phyloP scores from a whole-genome alignment of 2,797 vertebrate genomes.

The Phylloscopus collybita region DNA sequence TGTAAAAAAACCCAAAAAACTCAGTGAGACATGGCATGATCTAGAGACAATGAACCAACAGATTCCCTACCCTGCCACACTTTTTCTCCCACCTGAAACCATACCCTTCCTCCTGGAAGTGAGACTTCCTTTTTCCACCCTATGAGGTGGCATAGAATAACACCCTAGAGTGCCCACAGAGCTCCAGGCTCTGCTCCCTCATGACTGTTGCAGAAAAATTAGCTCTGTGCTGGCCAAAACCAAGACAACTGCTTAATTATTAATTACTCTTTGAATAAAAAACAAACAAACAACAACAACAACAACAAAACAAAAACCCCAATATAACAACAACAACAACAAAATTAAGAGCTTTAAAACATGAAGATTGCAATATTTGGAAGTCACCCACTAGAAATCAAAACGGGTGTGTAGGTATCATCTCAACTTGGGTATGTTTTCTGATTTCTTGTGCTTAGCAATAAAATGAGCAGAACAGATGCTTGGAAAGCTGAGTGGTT shows the following conservation, averaged over 20 bases:
- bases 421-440: not conserved
- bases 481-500: not conserved
- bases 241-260: not conserved
- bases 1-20: not conserved
- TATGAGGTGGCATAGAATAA: too few species aligned
- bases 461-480: not conserved
- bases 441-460: not conserved
- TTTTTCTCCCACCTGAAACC: not conserved
- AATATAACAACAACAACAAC: not conserved
- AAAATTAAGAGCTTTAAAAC: not conserved
- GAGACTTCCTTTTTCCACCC: fast-evolving
- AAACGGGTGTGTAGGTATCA: not conserved
- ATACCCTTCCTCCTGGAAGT: not conserved
- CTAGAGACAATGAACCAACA: not conserved
- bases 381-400: not conserved
- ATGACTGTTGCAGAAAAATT: not conserved
- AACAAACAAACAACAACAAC: not conserved
- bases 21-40: fast-evolving
- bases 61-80: not conserved
- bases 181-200: not conserved
- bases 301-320: too few species aligned
- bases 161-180: not conserved
- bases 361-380: not conserved
- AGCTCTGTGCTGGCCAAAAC: not conserved
- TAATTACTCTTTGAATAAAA: not conserved